phyloP scores from a whole-genome alignment of 2,797 vertebrate genomes.

The Melanotaenia boesemani region DNA sequence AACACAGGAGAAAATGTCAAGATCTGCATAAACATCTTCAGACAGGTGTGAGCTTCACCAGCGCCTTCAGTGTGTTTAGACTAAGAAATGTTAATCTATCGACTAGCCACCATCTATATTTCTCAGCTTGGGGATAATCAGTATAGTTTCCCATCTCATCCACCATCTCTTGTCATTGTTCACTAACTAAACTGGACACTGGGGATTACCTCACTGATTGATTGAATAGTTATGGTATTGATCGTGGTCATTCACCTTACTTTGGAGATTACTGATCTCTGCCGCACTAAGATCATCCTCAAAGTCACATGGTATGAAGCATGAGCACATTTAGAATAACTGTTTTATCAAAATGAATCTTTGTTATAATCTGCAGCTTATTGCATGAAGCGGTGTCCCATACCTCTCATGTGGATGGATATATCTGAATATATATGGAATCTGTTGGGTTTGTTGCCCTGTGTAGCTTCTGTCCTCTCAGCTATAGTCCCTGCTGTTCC shows the following conservation, averaged over 20 bases:
- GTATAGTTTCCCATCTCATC: neutral
- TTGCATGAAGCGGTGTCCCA: neutral
- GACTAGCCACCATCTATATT: neutral
- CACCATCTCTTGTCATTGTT: neutral
- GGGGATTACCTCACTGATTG: slow-evolving; percentile 33
- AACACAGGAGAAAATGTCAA: slow-evolving; percentile 31
- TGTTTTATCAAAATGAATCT: neutral
- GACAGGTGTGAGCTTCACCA: slow-evolving; percentile 31
- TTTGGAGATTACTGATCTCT: slow-evolving; percentile 67
- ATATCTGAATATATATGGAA: slow-evolving; percentile 65
- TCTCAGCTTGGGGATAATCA: neutral
- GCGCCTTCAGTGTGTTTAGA: slow-evolving; percentile 28
- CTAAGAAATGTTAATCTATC: slow-evolving; percentile 57
- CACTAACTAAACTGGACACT: slow-evolving; percentile 46
- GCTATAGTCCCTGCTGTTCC: slow-evolving; percentile 28
- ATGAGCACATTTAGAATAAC: slow-evolving; percentile 6
- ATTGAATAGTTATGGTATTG: slow-evolving; percentile 44
- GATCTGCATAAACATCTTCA: slow-evolving; percentile 23
- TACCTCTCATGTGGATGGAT: slow-evolving; percentile 55
- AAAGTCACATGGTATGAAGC: slow-evolving; percentile 37
- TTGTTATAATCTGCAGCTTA: neutral
- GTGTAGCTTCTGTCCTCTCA: slow-evolving; percentile 23
- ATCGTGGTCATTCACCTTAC: slow-evolving; percentile 66
- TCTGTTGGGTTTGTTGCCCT: slow-evolving; percentile 41
- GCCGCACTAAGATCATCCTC: slow-evolving; percentile 49